Base-by-base conservation (phyloP, 2,113 vertebrate species). In the Cavia porcellus region DNA sequence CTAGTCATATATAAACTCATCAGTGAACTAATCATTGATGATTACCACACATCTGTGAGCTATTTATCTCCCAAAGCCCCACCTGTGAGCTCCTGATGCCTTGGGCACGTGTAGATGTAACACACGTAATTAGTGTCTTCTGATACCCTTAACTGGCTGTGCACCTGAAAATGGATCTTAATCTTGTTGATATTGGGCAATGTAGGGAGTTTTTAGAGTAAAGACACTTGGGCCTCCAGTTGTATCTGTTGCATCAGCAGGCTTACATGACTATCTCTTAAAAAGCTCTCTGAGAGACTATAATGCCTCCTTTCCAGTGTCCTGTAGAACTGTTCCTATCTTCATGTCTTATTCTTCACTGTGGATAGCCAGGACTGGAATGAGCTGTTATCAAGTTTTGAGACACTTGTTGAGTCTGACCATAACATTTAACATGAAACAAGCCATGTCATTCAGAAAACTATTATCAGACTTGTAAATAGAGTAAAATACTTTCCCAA, bases 71-170 rank as follows among this genome's bases (percentile, higher is more conserved):
- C 70, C n/a, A 72, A 8, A 42, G 20, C n/a, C 68, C 38, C 72
- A 74, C n/a, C 38, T 17, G 2, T 12, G 72, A 45, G 72, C 72
- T 13, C 38, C 10, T 25, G 38, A 13, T n/a, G 70, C 3, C 38
- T 13, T 24, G 22, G 20, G 38, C 38, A 75, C 38, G 25, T 42
- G 20, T 45, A 25, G 42, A 25, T 25, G 12, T 24, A 45, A 45
- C 42, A 25, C 24, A 45, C 42, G 2, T 10, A 75, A 47, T 64
- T 61, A 68, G 62, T 82, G 14, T 90, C 79, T 97, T 96, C 86
- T 95, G 0, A 80, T 95, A 80, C 50, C 42, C 24, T 96, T 97
- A 95, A 90, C 95, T 96, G 75, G 24, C 82, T 96, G 61, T 92
- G 80, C 55, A 87, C 57, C 80, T 94, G 15, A 70, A 94, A 92